Evolutionary conservation across 2,797 vertebrate genomes (phyloP), one percentile per base, ranked within the genome.

Genomic region (Harpagifer antarcticus): DNA sequence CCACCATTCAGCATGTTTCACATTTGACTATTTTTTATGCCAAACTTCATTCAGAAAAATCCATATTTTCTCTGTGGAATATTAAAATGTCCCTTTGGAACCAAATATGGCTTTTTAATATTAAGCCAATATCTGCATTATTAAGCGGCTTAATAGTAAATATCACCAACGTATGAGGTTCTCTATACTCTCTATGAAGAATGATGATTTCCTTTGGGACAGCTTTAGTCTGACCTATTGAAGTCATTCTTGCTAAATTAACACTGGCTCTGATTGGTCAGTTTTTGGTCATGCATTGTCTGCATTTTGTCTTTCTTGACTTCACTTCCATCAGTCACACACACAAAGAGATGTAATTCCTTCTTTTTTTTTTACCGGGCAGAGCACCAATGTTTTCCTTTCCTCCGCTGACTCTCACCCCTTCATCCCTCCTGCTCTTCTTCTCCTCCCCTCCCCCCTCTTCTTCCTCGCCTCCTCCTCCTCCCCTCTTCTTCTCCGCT

Each of bases 311-410:
- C 53, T 55, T 45, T 62, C 17, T 47, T 76, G 68, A 75, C 79
- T 82, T 78, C 65, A 78, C 74, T 82, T 79, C 81, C 79, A 64
- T 89, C 74, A 82, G 75, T 78, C 75, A 67, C 69, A 78, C 62
- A 78, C 55, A 85, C 75, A 74, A 74, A 86, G 54, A 85, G 78
- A 92, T 82, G 82, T 76, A 82, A 68, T 68, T 71, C 67, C 48
- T 33, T 69, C n/a, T 60, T 79, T 75, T 10, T 47, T 76, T 84
- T 86, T 58, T 70, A 80, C 79, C 16, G 43, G 91, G 89, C 81
- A 78, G 45, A 43, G 63, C 19, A 87, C 86, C 92, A 91, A 72
- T 85, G 82, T 84, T 89, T 79, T 76, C 61, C 71, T 83, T 86
- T 84, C 75, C 79, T 84, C 72, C 54, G 15, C 82, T 84, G 81